Conservation (phyloP, 1,140 invertebrate species). For the Hypothenemus hampei region DNA sequence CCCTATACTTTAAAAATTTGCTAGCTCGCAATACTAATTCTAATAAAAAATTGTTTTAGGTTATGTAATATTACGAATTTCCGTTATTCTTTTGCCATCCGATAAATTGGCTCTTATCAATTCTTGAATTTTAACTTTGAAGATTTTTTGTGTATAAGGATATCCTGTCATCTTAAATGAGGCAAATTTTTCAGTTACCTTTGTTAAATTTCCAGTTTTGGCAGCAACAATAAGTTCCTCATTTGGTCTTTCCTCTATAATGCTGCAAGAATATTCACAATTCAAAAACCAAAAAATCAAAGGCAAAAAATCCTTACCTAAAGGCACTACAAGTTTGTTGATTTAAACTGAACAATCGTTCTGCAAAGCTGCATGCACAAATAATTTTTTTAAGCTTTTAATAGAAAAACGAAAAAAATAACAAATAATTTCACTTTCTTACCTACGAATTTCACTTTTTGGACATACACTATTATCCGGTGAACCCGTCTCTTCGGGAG, state of each 20-base stretch:
- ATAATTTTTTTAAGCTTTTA: constrained; percentile 1
- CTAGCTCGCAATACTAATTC: too few species aligned
- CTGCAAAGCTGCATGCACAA: constrained; percentile 65
- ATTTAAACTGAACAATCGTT: constrained; percentile 68
- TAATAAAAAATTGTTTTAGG: too few species aligned
- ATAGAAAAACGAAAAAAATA: neutral
- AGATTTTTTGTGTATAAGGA: neutral
- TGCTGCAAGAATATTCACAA: constrained; percentile 44
- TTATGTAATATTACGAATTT: too few species aligned
- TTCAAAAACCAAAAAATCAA: constrained; percentile 6
- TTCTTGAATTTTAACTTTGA: too few species aligned
- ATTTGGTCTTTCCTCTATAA: constrained; percentile 70
- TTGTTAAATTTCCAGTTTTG: constrained; percentile 68
- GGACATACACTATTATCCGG: neutral
- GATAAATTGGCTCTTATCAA: too few species aligned
- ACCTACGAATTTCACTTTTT: constrained; percentile 41
- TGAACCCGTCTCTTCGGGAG: constrained; percentile 14
- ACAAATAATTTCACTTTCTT: constrained; percentile 5
- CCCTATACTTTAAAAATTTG: too few species aligned
- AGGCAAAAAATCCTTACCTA: constrained; percentile 54
- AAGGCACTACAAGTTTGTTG: constrained; percentile 63
- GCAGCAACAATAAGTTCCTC: constrained; percentile 78
- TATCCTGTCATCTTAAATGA: neutral
- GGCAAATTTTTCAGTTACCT: too few species aligned
- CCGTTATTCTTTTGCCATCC: too few species aligned